A percentile compares a stretch with the other conserved stretches of the same genome.
phyloP scores from a whole-genome alignment of 2,113 vertebrate species.

The Scartelaos histophorus region DNA sequence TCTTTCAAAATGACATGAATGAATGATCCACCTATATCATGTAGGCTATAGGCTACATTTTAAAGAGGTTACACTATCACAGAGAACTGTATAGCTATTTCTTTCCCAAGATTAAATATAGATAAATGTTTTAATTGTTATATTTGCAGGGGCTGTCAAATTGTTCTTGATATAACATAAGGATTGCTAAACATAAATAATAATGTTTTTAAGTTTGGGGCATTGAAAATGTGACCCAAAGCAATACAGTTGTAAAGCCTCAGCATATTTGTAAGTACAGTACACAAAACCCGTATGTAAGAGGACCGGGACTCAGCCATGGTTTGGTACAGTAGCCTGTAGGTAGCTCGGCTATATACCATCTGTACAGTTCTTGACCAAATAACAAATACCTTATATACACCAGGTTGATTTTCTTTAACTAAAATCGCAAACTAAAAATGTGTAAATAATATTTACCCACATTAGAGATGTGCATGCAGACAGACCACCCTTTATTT shows the following conservation, averaged over 20 bases:
- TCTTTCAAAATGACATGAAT: not conserved
- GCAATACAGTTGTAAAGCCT: no score
- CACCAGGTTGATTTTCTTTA: not conserved
- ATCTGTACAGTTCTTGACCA: not conserved
- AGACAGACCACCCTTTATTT: conserved; percentile 11
- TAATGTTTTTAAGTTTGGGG: no score
- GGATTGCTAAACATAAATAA: no score
- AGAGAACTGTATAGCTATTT: not conserved
- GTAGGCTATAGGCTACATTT: not conserved
- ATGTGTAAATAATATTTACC: not conserved
- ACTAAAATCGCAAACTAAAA: not conserved
- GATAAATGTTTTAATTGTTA: not conserved
- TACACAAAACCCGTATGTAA: not conserved
- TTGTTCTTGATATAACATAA: no score
- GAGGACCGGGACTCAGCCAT: not conserved
- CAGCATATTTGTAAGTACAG: no score
- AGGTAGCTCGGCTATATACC: not conserved
- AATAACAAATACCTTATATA: not conserved
- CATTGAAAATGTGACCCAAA: no score
- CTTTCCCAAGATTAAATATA: not conserved
- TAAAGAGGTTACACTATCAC: not conserved
- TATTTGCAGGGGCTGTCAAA: not conserved
- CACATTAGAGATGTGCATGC: conserved; percentile 1
- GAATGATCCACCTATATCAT: not conserved
- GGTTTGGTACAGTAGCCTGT: not conserved